Evolutionary conservation across 2,888 invertebrate species (phyloP).

Genomic region (Drosophila nigricruria): DNA sequence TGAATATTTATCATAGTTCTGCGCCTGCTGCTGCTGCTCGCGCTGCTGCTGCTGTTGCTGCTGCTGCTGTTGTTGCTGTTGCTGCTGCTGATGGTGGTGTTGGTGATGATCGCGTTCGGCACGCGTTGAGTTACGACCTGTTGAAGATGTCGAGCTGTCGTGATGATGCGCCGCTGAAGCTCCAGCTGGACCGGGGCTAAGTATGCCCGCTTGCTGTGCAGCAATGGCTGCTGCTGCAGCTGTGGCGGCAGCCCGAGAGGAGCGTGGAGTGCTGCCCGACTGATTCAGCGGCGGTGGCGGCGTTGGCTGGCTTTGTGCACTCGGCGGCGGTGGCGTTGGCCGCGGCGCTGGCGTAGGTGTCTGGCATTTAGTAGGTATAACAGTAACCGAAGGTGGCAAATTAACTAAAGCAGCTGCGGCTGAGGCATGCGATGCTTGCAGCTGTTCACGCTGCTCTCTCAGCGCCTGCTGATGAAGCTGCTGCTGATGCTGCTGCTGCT

Average conservation of each 20-base stretch:
- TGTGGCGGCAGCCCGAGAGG: slow-evolving; percentile 78
- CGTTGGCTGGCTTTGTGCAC: slow-evolving; percentile 84
- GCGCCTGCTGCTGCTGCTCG: slow-evolving; percentile 81
- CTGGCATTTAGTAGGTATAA: slow-evolving; percentile 84
- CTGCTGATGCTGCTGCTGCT: slow-evolving; percentile 9
- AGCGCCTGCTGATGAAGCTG: slow-evolving; percentile 62
- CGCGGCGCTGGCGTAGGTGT: slow-evolving; percentile 86
- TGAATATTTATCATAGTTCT: slow-evolving; percentile 85
- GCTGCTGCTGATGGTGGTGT: slow-evolving; percentile 72
- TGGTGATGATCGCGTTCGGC: slow-evolving; percentile 73
- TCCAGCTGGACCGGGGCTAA: slow-evolving; percentile 71
- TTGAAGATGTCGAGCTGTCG: slow-evolving; percentile 59
- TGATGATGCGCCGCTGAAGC: slow-evolving; percentile 68
- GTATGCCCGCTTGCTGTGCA: slow-evolving; percentile 66
- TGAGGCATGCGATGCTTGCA: slow-evolving; percentile 68
- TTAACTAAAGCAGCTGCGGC: slow-evolving; percentile 78
- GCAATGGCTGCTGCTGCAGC: slow-evolving; percentile 74
- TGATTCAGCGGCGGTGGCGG: slow-evolving; percentile 74
- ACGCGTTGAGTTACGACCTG: slow-evolving; percentile 69
- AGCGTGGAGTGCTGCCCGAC: slow-evolving; percentile 70
- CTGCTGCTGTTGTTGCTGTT: slow-evolving; percentile 69
- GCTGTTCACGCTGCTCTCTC: slow-evolving; percentile 85
- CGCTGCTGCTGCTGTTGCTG: slow-evolving; percentile 71
- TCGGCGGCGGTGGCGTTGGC: slow-evolving; percentile 85
- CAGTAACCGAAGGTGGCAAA: slow-evolving; percentile 83